These are phyloP conservation scores for Proteles cristata DNA, from an alignment of 2,113 vertebrate genomes.

Conservation along the genomic window DNA sequence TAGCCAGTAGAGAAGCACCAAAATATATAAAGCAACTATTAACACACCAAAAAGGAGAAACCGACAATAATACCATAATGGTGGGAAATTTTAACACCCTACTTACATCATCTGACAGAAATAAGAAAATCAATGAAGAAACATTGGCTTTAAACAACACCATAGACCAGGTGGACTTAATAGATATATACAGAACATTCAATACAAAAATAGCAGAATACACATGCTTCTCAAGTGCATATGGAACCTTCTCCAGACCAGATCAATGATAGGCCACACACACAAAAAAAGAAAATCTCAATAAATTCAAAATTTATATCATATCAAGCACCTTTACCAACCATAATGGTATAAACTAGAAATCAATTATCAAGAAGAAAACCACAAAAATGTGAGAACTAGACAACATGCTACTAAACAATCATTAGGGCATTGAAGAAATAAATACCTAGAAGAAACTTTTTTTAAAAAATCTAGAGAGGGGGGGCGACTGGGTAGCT, in stretches of 20 bases:
- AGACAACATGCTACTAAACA: too few relatives aligned
- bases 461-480: too few relatives aligned
- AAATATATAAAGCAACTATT: background rate
- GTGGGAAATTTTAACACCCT: background rate
- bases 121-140: background rate
- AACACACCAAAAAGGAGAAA: background rate
- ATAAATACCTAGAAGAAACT: too few relatives aligned
- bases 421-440: too few relatives aligned
- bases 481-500: too few relatives aligned
- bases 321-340: background rate
- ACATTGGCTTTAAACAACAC: background rate
- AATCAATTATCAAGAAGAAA: background rate
- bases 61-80: background rate
- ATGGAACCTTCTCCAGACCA: background rate
- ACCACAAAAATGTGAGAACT: background rate
- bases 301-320: background rate
- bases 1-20: background rate
- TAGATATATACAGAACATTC: background rate
- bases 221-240: background rate
- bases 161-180: background rate
- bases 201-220: background rate
- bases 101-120: background rate
- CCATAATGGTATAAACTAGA: background rate
- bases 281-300: background rate
- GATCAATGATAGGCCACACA: background rate